phyloP scores from a whole-genome alignment of 2,888 invertebrate genomes.

The Dryadula phaetusa region DNA sequence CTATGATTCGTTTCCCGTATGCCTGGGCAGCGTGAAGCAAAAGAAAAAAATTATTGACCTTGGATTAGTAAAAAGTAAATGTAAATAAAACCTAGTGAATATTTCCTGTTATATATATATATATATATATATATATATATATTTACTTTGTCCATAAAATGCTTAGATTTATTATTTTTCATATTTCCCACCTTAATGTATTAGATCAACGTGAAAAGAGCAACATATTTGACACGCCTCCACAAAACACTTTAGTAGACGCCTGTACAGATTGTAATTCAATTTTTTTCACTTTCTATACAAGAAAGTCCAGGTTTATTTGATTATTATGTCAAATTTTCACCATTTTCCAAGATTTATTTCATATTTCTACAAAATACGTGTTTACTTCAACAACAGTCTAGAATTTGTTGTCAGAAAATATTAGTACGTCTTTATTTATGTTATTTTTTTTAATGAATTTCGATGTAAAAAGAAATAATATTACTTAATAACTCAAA shows the following conservation, averaged over 20 bases:
- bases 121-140: too few relatives aligned
- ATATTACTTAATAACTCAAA: too few relatives aligned
- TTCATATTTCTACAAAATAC: not conserved
- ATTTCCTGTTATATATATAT: too few relatives aligned
- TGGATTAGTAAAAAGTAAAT: too few relatives aligned
- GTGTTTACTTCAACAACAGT: not conserved
- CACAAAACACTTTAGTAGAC: conserved; percentile 11
- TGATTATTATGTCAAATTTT: conserved; percentile 8
- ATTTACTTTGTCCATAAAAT: too few relatives aligned
- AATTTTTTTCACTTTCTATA: conserved; percentile 6
- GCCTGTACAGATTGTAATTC: conserved; percentile 12
- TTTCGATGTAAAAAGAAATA: too few relatives aligned
- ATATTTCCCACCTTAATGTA: not conserved
- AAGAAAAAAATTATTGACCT: too few relatives aligned
- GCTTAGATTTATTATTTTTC: conserved; percentile 10
- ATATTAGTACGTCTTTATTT: too few relatives aligned
- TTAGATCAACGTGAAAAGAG: conserved; percentile 20
- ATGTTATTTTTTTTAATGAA: too few relatives aligned
- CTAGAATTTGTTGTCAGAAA: not conserved
- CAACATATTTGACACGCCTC: conserved; percentile 9
- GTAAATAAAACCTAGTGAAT: too few relatives aligned
- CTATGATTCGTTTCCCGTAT: too few relatives aligned
- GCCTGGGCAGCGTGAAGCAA: too few relatives aligned
- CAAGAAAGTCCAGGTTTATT: conserved; percentile 10
- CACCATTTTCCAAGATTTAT: not conserved